Evolutionary conservation across 2,888 invertebrate genomes (phyloP).

Genomic region (Mythimna vitellina): DNA sequence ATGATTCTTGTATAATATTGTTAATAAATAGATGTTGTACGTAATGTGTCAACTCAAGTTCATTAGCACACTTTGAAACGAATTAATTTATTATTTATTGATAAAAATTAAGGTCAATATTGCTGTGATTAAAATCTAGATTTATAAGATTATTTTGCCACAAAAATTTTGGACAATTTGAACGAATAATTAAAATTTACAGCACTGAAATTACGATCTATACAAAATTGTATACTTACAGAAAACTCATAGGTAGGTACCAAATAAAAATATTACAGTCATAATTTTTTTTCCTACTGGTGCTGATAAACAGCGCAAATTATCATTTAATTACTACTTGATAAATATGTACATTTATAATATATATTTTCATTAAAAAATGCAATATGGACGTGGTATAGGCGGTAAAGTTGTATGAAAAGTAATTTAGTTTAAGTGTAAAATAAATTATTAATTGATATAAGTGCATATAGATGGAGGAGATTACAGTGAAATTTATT

Average conservation of each 20-base stretch:
- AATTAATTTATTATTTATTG: conserved; percentile 87
- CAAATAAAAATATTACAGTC: conserved; percentile 44
- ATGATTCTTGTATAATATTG: conserved; percentile 79
- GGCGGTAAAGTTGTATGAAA: conserved; percentile 80
- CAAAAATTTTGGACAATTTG: conserved; percentile 52
- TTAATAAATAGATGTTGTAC: conserved; percentile 82
- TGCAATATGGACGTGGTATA: conserved; percentile 86
- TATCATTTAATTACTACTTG: conserved; percentile 65
- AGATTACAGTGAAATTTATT: conserved; percentile 89
- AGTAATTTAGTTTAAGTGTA: conserved; percentile 86
- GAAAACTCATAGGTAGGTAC: conserved; percentile 43
- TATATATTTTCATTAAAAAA: conserved; percentile 84
- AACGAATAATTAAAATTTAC: conserved; percentile 37
- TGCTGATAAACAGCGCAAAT: conserved; percentile 76
- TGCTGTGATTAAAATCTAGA: conserved; percentile 86
- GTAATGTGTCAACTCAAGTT: conserved; percentile 67
- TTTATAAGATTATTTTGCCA: conserved; percentile 78
- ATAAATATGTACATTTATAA: conserved; percentile 73
- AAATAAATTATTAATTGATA: conserved; percentile 88
- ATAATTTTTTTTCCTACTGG: conserved; percentile 57
- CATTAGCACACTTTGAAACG: conserved; percentile 77
- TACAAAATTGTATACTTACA: conserved; percentile 68
- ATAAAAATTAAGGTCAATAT: conserved; percentile 73
- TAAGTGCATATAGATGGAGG: conserved; percentile 89
- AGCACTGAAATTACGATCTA: conserved; percentile 59